Evolutionary conservation across 2,797 vertebrate species (phyloP).

Genomic region (Momotus momota): DNA sequence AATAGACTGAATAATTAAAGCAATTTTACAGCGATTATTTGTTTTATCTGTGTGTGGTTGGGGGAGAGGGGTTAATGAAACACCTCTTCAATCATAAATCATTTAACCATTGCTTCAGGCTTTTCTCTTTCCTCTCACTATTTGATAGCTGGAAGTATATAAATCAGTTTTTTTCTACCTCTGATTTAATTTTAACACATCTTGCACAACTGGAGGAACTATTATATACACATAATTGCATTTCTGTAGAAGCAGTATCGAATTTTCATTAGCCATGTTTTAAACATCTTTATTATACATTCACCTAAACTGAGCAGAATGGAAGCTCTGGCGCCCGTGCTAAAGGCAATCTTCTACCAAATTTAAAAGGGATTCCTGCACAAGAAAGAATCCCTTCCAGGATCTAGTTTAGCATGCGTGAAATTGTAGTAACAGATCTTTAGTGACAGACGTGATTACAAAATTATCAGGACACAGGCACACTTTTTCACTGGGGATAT

Average conservation of each 20-base stretch:
- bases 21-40: conserved; percentile 54
- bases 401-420: not conserved
- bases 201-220: conserved; percentile 13
- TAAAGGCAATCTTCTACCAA: not conserved
- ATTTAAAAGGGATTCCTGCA: conserved; percentile 18
- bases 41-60: conserved; percentile 29
- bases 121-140: conserved; percentile 17
- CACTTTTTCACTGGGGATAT: not conserved
- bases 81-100: conserved; percentile 50
- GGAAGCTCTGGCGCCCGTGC: not conserved
- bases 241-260: not conserved
- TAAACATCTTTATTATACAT: not conserved
- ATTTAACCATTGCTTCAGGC: conserved; percentile 33
- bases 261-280: not conserved
- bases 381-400: not conserved
- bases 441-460: conserved; percentile 15
- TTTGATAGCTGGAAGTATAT: not conserved
- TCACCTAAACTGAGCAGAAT: not conserved
- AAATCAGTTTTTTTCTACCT: not conserved
- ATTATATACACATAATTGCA: not conserved
- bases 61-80: conserved; percentile 44
- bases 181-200: not conserved
- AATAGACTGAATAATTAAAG: conserved; percentile 35
- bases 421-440: conserved; percentile 23
- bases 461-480: not conserved